These are phyloP conservation scores for Grallaria varia DNA, from an alignment of 2,113 vertebrate genomes.

Conservation along the genomic window DNA sequence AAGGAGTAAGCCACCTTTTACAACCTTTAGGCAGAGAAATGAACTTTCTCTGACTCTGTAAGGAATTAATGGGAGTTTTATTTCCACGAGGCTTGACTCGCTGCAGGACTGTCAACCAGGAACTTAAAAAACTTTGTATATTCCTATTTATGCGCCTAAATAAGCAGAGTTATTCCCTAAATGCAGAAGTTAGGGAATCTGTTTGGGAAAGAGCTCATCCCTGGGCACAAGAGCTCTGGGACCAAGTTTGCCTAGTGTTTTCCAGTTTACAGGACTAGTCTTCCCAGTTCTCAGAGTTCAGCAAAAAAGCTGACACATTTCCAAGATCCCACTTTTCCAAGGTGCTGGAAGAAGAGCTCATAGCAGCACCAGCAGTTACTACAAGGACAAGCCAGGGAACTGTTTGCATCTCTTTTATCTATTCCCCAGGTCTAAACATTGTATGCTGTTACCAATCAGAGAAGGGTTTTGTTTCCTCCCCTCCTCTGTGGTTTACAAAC, in stretches of 20 bases:
- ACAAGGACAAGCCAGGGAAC: neutral
- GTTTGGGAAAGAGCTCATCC: neutral
- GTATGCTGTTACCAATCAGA: neutral
- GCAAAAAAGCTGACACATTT: neutral
- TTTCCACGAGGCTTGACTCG: neutral
- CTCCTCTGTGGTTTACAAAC: neutral
- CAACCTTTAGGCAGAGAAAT: neutral
- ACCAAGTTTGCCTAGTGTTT: neutral
- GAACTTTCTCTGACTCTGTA: neutral
- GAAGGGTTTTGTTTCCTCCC: neutral
- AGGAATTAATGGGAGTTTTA: neutral
- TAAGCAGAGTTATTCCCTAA: no score
- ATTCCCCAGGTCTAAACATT: neutral
- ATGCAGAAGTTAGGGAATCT: neutral
- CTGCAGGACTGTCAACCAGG: neutral
- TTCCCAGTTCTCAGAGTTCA: neutral
- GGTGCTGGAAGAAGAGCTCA: neutral
- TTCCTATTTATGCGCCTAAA: neutral
- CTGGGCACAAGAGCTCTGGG: neutral
- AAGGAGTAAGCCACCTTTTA: neutral
- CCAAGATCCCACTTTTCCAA: neutral
- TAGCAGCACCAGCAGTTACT: neutral
- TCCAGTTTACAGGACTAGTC: neutral
- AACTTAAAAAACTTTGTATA: neutral
- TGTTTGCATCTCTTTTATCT: neutral